phyloP scores from a whole-genome alignment of 2,797 vertebrate species.

The Cuculus canorus region DNA sequence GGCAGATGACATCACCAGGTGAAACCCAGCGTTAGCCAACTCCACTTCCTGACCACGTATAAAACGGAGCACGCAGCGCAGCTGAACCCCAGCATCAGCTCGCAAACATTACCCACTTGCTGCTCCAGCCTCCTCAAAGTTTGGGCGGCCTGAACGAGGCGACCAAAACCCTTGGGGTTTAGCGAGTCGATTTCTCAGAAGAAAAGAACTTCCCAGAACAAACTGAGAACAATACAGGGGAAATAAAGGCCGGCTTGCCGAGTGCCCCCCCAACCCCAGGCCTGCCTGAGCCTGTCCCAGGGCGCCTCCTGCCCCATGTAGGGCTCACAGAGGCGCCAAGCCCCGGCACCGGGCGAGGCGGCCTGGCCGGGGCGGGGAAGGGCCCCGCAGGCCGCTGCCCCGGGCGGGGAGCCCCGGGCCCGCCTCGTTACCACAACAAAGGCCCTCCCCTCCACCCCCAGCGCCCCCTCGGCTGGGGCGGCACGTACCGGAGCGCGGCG shows the following conservation, averaged over 20 bases:
- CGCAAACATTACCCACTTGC: background rate
- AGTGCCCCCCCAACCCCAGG: background rate
- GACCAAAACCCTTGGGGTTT: no score
- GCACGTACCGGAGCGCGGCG: slow-evolving; percentile 14
- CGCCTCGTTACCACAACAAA: background rate
- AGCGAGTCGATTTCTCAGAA: fast-evolving
- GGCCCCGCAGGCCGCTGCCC: background rate
- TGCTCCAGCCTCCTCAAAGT: background rate
- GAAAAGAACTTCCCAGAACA: background rate
- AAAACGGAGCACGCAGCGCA: background rate
- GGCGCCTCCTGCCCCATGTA: background rate
- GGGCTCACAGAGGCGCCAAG: no score
- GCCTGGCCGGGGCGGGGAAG: background rate
- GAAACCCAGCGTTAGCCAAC: background rate
- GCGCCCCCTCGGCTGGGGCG: no score
- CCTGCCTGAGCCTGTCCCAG: background rate
- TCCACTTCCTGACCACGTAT: slow-evolving; percentile 22
- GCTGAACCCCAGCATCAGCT: background rate
- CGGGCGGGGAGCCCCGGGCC: background rate
- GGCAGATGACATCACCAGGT: slow-evolving; percentile 44
- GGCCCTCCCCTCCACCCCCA: background rate
- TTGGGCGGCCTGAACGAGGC: background rate
- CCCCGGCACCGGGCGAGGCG: no score
- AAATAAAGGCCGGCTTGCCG: no score
- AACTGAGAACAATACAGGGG: background rate